Conservation (phyloP, 2,113 vertebrate genomes). For the Merops nubicus region DNA sequence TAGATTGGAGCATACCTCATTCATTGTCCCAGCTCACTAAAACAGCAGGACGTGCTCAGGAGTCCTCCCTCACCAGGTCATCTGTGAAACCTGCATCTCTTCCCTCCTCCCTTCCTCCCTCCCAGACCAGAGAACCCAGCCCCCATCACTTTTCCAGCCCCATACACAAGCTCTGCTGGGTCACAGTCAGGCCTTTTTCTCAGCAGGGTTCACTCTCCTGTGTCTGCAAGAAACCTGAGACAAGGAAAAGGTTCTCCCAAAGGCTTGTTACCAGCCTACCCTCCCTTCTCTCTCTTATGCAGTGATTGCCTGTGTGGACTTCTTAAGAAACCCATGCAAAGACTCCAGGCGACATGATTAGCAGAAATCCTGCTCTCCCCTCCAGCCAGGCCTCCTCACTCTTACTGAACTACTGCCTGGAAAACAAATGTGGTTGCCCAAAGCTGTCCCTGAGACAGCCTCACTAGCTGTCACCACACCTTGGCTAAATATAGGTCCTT, state of each 20-base stretch:
- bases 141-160: neutral
- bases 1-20: neutral
- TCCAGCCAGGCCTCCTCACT: neutral
- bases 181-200: neutral
- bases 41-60: neutral
- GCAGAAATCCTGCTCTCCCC: neutral
- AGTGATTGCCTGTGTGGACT: fast-evolving
- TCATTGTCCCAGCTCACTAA: neutral
- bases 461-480: neutral
- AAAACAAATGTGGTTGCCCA: neutral
- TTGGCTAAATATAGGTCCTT: slow-evolving; percentile 4
- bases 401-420: neutral
- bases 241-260: neutral
- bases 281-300: neutral
- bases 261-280: neutral
- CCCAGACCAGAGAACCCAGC: neutral
- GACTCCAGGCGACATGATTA: neutral
- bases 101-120: neutral
- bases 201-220: neutral
- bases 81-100: fast-evolving
- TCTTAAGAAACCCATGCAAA: neutral
- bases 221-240: neutral
- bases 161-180: neutral
- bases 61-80: neutral
- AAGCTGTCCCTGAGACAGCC: neutral